These are phyloP conservation scores for Tragelaphus oryx DNA, from an alignment of 2,797 vertebrate species.

Conservation along the genomic window DNA sequence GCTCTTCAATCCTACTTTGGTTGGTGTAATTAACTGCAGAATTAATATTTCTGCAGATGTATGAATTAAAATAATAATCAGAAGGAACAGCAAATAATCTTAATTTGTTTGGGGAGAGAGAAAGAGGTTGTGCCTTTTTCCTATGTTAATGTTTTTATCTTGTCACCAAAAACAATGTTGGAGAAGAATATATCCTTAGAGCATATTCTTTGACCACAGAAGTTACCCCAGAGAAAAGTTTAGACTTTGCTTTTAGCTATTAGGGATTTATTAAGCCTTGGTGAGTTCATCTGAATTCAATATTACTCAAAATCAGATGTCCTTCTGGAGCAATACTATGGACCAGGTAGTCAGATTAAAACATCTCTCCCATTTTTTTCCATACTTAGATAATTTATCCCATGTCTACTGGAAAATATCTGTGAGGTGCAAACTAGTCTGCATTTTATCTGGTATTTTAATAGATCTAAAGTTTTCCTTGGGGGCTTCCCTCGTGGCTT, in stretches of 20 bases:
- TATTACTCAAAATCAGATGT: slow-evolving; percentile 35
- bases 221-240: background rate
- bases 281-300: background rate
- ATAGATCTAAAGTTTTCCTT: background rate
- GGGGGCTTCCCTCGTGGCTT: too few species aligned
- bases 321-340: background rate
- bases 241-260: background rate
- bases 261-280: background rate
- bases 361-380: background rate
- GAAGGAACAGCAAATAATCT: background rate
- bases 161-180: background rate
- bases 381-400: background rate
- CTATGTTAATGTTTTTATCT: slow-evolving; percentile 18
- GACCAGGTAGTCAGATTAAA: slow-evolving; percentile 28
- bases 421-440: background rate
- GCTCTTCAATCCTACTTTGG: background rate
- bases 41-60: background rate
- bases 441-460: background rate
- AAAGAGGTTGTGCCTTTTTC: background rate
- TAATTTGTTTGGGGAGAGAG: background rate
- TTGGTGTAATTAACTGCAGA: background rate
- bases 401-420: background rate
- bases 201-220: background rate
- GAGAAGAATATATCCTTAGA: background rate
- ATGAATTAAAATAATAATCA: background rate